These are phyloP conservation scores for Mamestra brassicae DNA, from an alignment of 2,888 invertebrate species.

Conservation along the genomic window DNA sequence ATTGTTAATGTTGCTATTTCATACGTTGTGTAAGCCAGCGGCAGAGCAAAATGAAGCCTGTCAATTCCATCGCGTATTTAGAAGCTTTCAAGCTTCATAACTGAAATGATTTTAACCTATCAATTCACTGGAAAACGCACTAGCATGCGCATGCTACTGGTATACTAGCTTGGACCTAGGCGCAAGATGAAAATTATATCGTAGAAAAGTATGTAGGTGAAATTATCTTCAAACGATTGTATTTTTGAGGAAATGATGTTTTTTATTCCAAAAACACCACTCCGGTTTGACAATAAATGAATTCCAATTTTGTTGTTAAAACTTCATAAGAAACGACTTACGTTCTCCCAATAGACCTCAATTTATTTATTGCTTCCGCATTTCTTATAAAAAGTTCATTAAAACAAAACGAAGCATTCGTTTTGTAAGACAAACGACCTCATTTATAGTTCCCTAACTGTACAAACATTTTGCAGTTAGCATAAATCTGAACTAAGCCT, in stretches of 20 bases:
- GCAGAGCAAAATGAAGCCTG: slow-evolving; percentile 7
- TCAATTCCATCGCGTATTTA: slow-evolving; percentile 12
- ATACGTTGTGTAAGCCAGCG: background rate
- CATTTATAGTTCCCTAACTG: slow-evolving; percentile 51
- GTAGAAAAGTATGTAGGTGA: background rate
- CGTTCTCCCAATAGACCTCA: background rate
- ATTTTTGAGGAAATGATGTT: background rate
- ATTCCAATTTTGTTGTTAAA: background rate
- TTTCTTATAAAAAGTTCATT: slow-evolving; percentile 19
- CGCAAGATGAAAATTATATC: too few relatives aligned
- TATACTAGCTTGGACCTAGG: background rate
- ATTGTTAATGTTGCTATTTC: background rate
- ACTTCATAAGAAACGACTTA: background rate
- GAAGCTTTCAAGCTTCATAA: background rate
- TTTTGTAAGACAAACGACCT: slow-evolving; percentile 33
- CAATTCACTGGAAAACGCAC: background rate
- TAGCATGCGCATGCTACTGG: too few relatives aligned
- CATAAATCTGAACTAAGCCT: slow-evolving; percentile 51
- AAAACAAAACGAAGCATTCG: slow-evolving; percentile 32
- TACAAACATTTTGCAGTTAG: slow-evolving; percentile 45
- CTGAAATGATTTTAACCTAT: background rate
- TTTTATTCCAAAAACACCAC: background rate
- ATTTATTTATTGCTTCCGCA: background rate
- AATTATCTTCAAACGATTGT: too few relatives aligned
- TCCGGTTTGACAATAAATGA: background rate